These are phyloP conservation scores for Drosophila varians DNA, from an alignment of 1,140 invertebrate genomes.

Conservation along the genomic window DNA sequence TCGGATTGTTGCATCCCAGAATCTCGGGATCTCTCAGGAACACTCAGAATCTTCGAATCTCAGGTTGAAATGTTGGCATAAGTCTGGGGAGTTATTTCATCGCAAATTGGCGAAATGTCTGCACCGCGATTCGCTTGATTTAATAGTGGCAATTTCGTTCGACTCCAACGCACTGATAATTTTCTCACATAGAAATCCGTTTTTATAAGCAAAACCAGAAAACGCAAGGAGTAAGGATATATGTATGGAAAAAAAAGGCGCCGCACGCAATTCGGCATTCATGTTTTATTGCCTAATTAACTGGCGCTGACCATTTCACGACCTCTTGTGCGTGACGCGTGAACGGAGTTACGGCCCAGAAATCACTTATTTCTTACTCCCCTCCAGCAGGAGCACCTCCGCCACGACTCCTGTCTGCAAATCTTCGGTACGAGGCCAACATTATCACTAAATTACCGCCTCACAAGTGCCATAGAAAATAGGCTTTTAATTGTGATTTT, in stretches of 20 bases:
- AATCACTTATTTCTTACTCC: slow-evolving; percentile 23
- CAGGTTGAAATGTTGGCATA: background rate
- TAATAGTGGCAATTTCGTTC: slow-evolving; percentile 79
- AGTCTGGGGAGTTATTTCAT: slow-evolving; percentile 37
- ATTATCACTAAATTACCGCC: slow-evolving; percentile 32
- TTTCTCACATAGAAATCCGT: slow-evolving; percentile 77
- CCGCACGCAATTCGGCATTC: slow-evolving; percentile 79
- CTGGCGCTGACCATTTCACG: slow-evolving; percentile 45
- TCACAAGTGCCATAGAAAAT: slow-evolving; percentile 12
- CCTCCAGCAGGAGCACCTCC: background rate
- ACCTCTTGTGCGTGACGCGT: slow-evolving; percentile 51
- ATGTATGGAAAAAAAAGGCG: slow-evolving; percentile 57
- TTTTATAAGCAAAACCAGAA: slow-evolving; percentile 53
- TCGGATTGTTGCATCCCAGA: slow-evolving; percentile 54
- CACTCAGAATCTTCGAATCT: slow-evolving; percentile 7
- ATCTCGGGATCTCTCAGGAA: background rate
- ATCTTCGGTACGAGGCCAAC: background rate
- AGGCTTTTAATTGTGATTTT: slow-evolving; percentile 27
- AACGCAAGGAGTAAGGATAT: too few relatives aligned
- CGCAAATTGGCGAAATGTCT: slow-evolving; percentile 34
- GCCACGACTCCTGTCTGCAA: slow-evolving; percentile 1
- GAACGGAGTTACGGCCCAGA: slow-evolving; percentile 39
- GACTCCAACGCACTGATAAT: slow-evolving; percentile 83
- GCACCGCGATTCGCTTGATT: slow-evolving; percentile 60
- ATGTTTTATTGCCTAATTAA: slow-evolving; percentile 77